phyloP scores from a whole-genome alignment of 2,888 invertebrate species.

The Lydus trimaculatus region DNA sequence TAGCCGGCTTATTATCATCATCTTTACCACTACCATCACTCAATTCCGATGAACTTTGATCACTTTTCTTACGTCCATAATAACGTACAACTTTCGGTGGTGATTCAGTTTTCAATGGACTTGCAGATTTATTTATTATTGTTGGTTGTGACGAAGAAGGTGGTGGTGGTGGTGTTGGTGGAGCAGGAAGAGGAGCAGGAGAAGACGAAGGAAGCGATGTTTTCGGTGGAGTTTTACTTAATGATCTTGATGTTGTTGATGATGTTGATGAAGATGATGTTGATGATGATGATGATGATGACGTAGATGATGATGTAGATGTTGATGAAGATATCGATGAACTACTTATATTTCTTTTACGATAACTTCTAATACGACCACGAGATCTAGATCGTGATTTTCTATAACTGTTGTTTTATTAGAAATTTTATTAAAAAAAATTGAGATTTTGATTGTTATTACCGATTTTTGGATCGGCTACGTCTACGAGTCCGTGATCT shows the following conservation, averaged over 20 bases:
- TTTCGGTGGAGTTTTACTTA: background rate
- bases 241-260: background rate
- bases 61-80: conserved; percentile 66
- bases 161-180: background rate
- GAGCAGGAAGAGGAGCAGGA: background rate
- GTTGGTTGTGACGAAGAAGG: background rate
- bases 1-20: conserved; percentile 40
- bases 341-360: conserved; percentile 22
- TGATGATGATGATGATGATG: conserved; percentile 25
- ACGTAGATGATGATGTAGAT: conserved; percentile 38
- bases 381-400: conserved; percentile 48
- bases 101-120: conserved; percentile 39
- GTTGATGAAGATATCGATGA: conserved; percentile 49
- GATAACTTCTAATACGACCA: conserved; percentile 24
- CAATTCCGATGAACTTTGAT: conserved; percentile 63
- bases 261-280: conserved; percentile 14
- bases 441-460: conserved; percentile 15
- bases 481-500: conserved; percentile 48
- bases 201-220: background rate
- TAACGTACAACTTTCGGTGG: conserved; percentile 62
- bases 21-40: conserved; percentile 51
- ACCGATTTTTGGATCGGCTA: conserved; percentile 35
- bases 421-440: conserved; percentile 5
- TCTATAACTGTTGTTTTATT: conserved; percentile 31
- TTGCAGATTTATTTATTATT: conserved; percentile 29